Evolutionary conservation across 64 coral and sea anemone species (phyloP).

Genomic region (Astreopora myriophthalma): DNA sequence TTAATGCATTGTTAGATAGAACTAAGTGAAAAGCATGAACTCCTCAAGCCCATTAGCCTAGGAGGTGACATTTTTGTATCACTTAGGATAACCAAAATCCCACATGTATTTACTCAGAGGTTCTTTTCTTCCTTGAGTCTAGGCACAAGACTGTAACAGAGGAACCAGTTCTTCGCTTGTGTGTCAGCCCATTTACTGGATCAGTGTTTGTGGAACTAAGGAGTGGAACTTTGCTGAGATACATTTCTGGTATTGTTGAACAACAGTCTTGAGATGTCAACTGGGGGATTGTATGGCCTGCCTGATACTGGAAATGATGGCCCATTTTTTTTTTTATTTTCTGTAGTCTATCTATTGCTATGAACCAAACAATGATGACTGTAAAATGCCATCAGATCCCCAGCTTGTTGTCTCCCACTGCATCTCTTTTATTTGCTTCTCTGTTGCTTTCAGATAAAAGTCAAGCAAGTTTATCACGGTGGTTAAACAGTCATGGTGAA

Average conservation of each 20-base stretch:
- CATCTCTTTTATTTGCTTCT: not conserved
- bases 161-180: constrained; percentile 74
- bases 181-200: constrained; percentile 48
- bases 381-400: not conserved
- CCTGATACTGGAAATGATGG: no score
- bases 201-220: constrained; percentile 72
- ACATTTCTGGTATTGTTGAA: constrained; percentile 68
- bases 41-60: no score
- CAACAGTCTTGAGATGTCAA: not conserved
- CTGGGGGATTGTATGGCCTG: not conserved
- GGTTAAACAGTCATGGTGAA: constrained; percentile 59
- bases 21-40: no score
- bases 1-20: not conserved
- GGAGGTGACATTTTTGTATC: no score
- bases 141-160: constrained; percentile 70
- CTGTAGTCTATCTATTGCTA: no score
- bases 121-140: not conserved
- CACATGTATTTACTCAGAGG: not conserved
- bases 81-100: no score
- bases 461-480: constrained; percentile 47
- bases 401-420: not conserved
- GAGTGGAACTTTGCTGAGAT: constrained; percentile 71
- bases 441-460: constrained; percentile 41
- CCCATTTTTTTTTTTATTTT: no score
- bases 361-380: not conserved